phyloP scores from a whole-genome alignment of 2,797 vertebrate genomes.

The Falco rusticolus region DNA sequence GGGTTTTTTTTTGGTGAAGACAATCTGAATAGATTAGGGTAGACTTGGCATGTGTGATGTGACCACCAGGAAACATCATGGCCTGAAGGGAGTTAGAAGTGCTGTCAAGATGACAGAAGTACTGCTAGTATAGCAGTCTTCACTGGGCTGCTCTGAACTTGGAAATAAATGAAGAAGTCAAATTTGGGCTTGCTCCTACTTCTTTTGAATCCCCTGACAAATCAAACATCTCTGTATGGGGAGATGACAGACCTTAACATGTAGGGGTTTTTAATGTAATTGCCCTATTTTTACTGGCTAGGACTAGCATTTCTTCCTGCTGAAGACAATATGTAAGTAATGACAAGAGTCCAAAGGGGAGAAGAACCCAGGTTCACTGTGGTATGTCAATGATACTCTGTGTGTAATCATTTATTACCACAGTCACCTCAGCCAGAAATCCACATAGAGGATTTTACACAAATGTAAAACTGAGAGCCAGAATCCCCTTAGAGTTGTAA shows the following conservation, averaged over 20 bases:
- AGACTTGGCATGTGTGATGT: background rate
- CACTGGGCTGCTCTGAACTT: background rate
- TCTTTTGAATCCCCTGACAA: background rate
- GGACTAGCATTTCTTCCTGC: background rate
- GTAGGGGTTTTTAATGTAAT: background rate
- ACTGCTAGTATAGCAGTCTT: background rate
- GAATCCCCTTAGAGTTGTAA: background rate
- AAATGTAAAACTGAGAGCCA: background rate
- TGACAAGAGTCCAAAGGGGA: background rate
- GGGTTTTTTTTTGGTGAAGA: background rate
- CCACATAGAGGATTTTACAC: background rate
- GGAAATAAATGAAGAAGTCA: background rate
- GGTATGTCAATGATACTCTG: background rate
- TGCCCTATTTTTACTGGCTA: background rate
- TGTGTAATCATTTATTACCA: background rate
- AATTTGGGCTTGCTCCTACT: background rate
- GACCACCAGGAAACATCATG: background rate
- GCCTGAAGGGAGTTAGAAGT: background rate
- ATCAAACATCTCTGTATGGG: background rate
- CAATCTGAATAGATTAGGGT: background rate
- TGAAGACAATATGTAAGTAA: background rate
- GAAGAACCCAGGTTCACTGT: background rate
- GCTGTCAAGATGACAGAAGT: background rate
- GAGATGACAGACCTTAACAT: background rate
- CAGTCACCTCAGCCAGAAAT: background rate